phyloP scores from a whole-genome alignment of 2,888 invertebrate species.

The Drosophila robusta region DNA sequence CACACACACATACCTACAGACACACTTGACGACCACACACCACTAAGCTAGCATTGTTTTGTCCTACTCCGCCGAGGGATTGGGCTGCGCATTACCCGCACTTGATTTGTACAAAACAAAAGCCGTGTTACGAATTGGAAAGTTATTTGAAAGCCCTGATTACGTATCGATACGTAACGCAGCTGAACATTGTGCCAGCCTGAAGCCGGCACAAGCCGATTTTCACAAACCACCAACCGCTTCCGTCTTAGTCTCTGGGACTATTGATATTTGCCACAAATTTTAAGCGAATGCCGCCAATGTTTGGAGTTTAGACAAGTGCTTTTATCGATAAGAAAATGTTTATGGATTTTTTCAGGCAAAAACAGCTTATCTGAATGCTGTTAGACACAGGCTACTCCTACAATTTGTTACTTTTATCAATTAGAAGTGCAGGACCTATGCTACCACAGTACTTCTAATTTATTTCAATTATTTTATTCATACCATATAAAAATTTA shows the following conservation, averaged over 20 bases:
- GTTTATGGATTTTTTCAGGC: constrained; percentile 39
- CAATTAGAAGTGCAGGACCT: constrained; percentile 34
- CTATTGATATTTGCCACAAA: constrained; percentile 64
- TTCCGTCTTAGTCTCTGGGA: constrained; percentile 16
- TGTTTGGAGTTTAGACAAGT: constrained; percentile 28
- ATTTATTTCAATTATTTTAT: neutral
- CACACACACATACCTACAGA: constrained; percentile 5
- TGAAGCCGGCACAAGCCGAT: neutral
- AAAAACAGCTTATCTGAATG: constrained; percentile 21
- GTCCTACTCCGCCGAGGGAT: constrained; percentile 23
- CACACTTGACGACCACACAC: constrained; percentile 26
- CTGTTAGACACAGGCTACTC: constrained; percentile 15
- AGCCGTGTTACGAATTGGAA: constrained; percentile 67
- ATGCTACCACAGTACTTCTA: neutral
- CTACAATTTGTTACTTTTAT: constrained; percentile 40
- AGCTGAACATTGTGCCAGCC: constrained; percentile 19
- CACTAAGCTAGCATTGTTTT: constrained; percentile 50
- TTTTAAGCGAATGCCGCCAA: constrained; percentile 27
- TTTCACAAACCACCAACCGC: constrained; percentile 6
- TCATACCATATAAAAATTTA: neutral
- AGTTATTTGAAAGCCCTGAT: constrained; percentile 76
- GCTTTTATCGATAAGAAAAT: constrained; percentile 58
- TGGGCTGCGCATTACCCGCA: constrained; percentile 51
- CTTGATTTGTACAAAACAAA: constrained; percentile 69
- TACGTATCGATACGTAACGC: constrained; percentile 60